phyloP scores from a whole-genome alignment of 2,888 invertebrate genomes.

The Rhodophaea formosa region DNA sequence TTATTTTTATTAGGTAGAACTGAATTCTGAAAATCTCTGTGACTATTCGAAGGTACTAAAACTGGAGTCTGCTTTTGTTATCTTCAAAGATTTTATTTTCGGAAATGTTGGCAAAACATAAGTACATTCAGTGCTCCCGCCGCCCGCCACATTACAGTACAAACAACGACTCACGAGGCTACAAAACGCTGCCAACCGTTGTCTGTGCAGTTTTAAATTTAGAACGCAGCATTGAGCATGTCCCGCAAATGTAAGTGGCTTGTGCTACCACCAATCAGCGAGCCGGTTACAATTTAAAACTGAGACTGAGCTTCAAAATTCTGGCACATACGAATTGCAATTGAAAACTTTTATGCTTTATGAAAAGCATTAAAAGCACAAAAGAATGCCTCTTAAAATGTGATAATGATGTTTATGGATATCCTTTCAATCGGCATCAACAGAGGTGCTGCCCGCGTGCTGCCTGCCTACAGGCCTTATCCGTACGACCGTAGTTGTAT shows the following conservation, averaged over 20 bases:
- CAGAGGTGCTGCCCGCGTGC: too few relatives aligned
- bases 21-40: too few relatives aligned
- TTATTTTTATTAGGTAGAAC: too few relatives aligned
- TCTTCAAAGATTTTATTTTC: not conserved
- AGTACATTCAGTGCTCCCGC: not conserved
- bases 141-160: too few relatives aligned
- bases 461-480: too few relatives aligned
- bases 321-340: not conserved
- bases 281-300: not conserved
- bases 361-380: too few relatives aligned
- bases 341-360: not conserved
- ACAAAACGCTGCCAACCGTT: conserved; percentile 5
- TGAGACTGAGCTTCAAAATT: not conserved
- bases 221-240: conserved; percentile 8
- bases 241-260: conserved; percentile 6
- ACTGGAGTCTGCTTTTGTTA: not conserved
- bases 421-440: too few relatives aligned
- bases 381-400: too few relatives aligned
- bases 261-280: conserved; percentile 6
- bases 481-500: too few relatives aligned
- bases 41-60: too few relatives aligned
- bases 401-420: too few relatives aligned
- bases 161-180: not conserved
- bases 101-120: conserved; percentile 1
- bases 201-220: conserved; percentile 13